Conservation (phyloP, 2,888 invertebrate genomes). For the Kuschelorhynchus macadamiae region DNA sequence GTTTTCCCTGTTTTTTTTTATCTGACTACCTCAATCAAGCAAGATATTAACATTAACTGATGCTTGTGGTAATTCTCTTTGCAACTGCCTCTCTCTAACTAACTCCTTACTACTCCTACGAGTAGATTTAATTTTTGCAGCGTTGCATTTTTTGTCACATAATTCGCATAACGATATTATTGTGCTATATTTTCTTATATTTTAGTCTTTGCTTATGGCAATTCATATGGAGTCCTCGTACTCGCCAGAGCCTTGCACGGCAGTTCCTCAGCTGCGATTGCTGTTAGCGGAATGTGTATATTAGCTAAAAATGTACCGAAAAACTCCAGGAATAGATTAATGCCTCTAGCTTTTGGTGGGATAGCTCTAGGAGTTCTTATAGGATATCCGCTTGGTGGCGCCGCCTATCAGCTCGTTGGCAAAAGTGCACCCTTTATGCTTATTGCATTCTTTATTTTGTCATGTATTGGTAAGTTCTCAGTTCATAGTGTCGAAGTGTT, state of each 20-base stretch:
- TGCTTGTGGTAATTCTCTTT: too few relatives aligned
- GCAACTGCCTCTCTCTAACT: too few relatives aligned
- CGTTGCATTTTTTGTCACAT: too few relatives aligned
- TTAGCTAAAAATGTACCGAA: slow-evolving; percentile 76
- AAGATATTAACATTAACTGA: too few relatives aligned
- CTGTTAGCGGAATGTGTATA: slow-evolving; percentile 86
- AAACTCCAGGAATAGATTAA: slow-evolving; percentile 76
- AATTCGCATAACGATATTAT: too few relatives aligned
- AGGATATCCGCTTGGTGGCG: slow-evolving; percentile 86
- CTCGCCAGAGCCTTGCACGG: slow-evolving; percentile 85
- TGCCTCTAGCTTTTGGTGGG: slow-evolving; percentile 87
- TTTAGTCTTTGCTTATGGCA: slow-evolving; percentile 83
- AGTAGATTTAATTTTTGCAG: too few relatives aligned
- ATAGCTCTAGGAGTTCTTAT: slow-evolving; percentile 85
- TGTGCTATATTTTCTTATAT: slow-evolving; percentile 43
- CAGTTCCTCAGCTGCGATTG: slow-evolving; percentile 83
- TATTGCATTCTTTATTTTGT: slow-evolving; percentile 74
- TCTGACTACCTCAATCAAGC: too few relatives aligned
- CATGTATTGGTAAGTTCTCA: slow-evolving; percentile 69
- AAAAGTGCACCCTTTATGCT: slow-evolving; percentile 83
- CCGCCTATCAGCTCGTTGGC: slow-evolving; percentile 82
- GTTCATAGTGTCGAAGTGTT: background rate
- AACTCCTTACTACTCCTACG: too few relatives aligned
- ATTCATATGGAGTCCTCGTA: slow-evolving; percentile 78
- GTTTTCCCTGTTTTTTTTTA: too few relatives aligned